phyloP scores from a whole-genome alignment of 2,113 vertebrate species.

The Hypocryptadius cinnamomeus region DNA sequence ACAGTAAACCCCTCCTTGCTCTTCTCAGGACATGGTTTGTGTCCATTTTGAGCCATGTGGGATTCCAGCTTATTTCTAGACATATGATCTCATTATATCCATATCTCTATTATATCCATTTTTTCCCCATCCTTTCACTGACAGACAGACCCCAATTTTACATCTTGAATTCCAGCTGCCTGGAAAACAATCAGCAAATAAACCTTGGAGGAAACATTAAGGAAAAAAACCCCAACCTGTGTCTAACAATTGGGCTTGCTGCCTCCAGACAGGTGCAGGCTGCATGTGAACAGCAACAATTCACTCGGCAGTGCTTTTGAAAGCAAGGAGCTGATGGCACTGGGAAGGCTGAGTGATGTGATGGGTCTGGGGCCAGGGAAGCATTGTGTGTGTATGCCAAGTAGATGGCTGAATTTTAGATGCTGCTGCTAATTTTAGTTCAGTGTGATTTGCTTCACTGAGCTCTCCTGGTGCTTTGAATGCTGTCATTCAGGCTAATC shows the following conservation, averaged over 20 bases:
- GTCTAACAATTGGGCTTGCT: neutral
- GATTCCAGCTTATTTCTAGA: neutral
- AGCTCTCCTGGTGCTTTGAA: neutral
- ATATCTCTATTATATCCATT: neutral
- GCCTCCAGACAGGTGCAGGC: conserved; percentile 13
- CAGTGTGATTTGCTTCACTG: neutral
- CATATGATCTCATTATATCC: neutral
- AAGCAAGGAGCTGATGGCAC: neutral
- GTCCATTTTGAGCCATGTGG: neutral
- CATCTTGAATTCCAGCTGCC: neutral
- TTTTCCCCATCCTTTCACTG: neutral
- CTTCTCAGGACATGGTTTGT: neutral
- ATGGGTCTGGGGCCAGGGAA: neutral
- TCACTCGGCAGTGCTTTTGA: neutral
- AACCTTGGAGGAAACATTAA: neutral
- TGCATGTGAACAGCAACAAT: neutral
- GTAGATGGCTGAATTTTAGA: neutral
- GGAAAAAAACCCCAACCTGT: accelerated
- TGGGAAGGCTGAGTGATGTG: neutral
- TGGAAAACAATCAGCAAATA: neutral
- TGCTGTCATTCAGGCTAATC: neutral
- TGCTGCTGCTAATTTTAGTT: conserved; percentile 47
- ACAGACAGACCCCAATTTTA: neutral
- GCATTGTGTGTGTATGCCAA: neutral
- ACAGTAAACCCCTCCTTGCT: neutral